phyloP scores from a whole-genome alignment of 1,140 invertebrate genomes.

The Drosophila nasuta region DNA sequence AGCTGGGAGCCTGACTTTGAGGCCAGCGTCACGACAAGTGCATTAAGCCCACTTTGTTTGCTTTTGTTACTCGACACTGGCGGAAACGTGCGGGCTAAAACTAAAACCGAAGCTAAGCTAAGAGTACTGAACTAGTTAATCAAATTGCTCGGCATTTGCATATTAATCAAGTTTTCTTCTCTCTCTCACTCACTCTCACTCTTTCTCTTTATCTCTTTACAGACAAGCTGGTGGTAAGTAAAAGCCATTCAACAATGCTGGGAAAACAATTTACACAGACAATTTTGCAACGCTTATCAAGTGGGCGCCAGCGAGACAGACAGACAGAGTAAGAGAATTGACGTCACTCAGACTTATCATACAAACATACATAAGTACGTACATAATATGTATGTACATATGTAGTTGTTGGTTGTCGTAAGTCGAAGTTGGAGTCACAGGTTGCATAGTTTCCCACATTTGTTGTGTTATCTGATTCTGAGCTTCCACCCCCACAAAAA shows the following conservation, averaged over 20 bases:
- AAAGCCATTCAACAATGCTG: constrained; percentile 45
- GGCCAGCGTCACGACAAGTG: constrained; percentile 59
- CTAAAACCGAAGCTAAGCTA: constrained; percentile 44
- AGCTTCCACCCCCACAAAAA: constrained; percentile 18
- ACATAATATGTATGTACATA: neutral
- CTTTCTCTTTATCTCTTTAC: constrained; percentile 39
- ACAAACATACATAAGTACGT: neutral
- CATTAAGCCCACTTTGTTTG: constrained; percentile 53
- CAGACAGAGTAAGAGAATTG: constrained; percentile 15
- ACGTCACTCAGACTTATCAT: constrained; percentile 41
- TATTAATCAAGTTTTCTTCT: constrained; percentile 75
- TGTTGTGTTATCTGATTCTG: constrained; percentile 29
- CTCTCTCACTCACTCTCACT: constrained; percentile 3
- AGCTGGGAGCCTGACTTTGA: constrained; percentile 6
- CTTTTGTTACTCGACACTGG: constrained; percentile 33
- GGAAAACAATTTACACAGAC: constrained; percentile 33
- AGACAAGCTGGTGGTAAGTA: constrained; percentile 47
- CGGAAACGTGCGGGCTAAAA: constrained; percentile 55
- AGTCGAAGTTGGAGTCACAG: constrained; percentile 37
- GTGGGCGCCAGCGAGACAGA: neutral
- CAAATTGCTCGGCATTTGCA: constrained; percentile 72
- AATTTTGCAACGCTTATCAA: constrained; percentile 47
- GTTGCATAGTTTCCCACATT: constrained; percentile 37
- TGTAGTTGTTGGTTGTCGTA: neutral
- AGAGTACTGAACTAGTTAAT: constrained; percentile 69